Conservation (phyloP, 2,888 invertebrate species). For the Nomada flava region DNA sequence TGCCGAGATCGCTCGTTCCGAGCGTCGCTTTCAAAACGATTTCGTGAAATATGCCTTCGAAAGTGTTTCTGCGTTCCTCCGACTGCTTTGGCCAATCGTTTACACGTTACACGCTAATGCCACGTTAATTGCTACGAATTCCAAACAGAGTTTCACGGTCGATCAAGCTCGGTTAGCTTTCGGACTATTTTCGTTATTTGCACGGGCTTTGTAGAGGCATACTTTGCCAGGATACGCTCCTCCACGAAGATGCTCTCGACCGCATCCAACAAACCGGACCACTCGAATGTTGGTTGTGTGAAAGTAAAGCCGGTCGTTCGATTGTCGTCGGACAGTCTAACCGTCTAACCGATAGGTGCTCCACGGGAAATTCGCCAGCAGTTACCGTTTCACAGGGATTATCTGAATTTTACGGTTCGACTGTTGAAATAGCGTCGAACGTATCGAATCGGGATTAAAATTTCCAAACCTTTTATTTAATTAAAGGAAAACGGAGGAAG, state of each 20-base stretch:
- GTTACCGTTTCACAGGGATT: slow-evolving; percentile 39
- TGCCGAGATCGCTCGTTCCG: slow-evolving; percentile 17
- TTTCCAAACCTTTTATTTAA: slow-evolving; percentile 33
- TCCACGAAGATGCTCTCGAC: background rate
- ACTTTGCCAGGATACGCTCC: slow-evolving; percentile 9
- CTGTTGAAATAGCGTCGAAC: slow-evolving; percentile 24
- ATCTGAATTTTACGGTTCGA: slow-evolving; percentile 44
- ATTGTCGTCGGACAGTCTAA: background rate
- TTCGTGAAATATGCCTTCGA: background rate
- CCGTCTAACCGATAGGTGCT: too few relatives aligned
- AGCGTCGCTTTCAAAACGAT: slow-evolving; percentile 16
- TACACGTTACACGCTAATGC: background rate
- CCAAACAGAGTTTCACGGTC: background rate
- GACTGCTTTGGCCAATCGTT: background rate
- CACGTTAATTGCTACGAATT: slow-evolving; percentile 8
- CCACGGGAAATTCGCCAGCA: slow-evolving; percentile 7
- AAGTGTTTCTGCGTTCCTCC: background rate
- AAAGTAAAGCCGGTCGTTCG: background rate
- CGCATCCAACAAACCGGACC: slow-evolving; percentile 3
- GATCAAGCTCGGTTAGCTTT: slow-evolving; percentile 11
- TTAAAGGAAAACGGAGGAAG: slow-evolving; percentile 6
- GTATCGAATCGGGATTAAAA: slow-evolving; percentile 44
- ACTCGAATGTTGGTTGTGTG: slow-evolving; percentile 19
- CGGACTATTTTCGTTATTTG: slow-evolving; percentile 1
- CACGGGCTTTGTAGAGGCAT: background rate